Evolutionary conservation across 2,888 invertebrate genomes (phyloP), one percentile per base, ranked within the genome.

Genomic region (Dryobota labecula): DNA sequence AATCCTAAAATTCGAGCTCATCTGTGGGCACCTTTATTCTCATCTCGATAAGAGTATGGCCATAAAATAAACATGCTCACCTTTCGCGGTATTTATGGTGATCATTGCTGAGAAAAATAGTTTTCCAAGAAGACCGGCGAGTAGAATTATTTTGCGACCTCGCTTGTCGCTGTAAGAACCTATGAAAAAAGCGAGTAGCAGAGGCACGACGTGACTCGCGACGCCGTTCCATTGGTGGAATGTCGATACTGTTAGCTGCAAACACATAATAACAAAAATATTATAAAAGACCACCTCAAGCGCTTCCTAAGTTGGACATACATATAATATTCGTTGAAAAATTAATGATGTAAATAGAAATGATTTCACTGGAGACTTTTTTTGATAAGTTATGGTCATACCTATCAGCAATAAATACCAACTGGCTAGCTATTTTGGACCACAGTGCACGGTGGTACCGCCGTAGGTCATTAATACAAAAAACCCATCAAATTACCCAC

Each of bases 91-190:
- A 90, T 97, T 98, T 0, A 98, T 94, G 5, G 98, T 97, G 41
- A 98, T 95, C 97, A 98, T 98, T 2, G 96, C 84, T 0, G 98
- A 98, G 89, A 98, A 98, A 82, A 97, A 96, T 0, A 98, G 93
- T 92, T 98, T 98, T 24, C 98, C 98, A 1, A 96, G 70, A 11
- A 98, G 92, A 0, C 98, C 98, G 49, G 98, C 94, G 0, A 98
- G 90, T 6, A 98, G 90, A 0, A 98, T 97, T 49, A 97, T 91
- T 90, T 98, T 98, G 27, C 98, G 94, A 0, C 98, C 98, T 2
- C 98, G 96, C 78, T 97, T 97, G 90, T 98, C 98, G 69, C 98
- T 98, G 96, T 98, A 98, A 0, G 98, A 97, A 0, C 98, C 98
- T 76, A 98, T 94, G 90, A 98, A 98, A 70, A 98, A 96, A 0